Percentiles rank a stretch among this genome's conserved stretches.
phyloP scores from a whole-genome alignment of 23 tunicate genomes.

The Ciona savignyi region DNA sequence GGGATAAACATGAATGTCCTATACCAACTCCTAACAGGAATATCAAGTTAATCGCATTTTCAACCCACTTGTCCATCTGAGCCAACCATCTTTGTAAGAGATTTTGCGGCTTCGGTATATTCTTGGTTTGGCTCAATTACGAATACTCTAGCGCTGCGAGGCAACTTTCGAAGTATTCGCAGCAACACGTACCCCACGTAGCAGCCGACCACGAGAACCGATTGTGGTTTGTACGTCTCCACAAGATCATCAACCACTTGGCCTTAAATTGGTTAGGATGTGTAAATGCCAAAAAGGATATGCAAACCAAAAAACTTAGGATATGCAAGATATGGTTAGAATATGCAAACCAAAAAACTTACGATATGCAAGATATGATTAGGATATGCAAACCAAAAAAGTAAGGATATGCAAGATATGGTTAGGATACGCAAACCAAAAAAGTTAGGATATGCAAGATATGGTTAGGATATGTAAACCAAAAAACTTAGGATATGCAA shows the following conservation, averaged over 20 bases:
- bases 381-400: too few relatives aligned
- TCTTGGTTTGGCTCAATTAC: conserved; percentile 29
- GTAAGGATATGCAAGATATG: too few relatives aligned
- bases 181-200: conserved; percentile 56
- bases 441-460: too few relatives aligned
- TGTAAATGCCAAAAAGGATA: background rate
- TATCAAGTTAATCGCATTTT: background rate
- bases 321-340: too few relatives aligned
- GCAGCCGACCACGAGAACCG: conserved; percentile 29
- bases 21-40: too few relatives aligned
- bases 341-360: too few relatives aligned
- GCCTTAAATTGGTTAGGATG: conserved; percentile 13
- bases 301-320: too few relatives aligned
- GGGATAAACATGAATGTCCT: too few relatives aligned
- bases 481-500: too few relatives aligned
- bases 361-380: too few relatives aligned
- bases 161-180: conserved; percentile 27
- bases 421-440: too few relatives aligned
- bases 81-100: background rate
- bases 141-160: conserved; percentile 20
- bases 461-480: too few relatives aligned
- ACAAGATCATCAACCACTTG: conserved; percentile 41
- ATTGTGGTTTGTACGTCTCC: conserved; percentile 33
- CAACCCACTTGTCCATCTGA: background rate
- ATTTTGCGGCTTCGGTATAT: conserved; percentile 17